These are phyloP conservation scores for Cyprinella venusta DNA, from an alignment of 2,797 vertebrate species.

Conservation along the genomic window DNA sequence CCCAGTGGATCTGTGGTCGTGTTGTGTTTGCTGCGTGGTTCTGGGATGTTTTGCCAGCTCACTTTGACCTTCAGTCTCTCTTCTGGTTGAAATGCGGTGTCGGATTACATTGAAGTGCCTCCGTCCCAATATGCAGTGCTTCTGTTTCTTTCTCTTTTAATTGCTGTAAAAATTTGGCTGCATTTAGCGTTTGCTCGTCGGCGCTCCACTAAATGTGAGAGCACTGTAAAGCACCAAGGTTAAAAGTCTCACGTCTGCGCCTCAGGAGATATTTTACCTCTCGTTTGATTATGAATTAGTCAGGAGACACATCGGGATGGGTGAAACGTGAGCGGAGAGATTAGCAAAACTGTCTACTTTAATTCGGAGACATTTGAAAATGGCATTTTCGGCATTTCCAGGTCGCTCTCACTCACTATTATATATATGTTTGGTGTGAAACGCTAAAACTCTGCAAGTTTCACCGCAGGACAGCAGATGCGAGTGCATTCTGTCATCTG, in stretches of 20 bases:
- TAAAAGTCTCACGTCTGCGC: not conserved
- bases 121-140: not conserved
- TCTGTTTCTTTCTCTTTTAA: not conserved
- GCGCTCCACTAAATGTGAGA: not conserved
- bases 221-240: not conserved
- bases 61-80: constrained; percentile 35
- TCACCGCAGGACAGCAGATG: too few species aligned
- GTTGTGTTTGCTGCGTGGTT: constrained; percentile 20
- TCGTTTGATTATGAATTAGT: constrained; percentile 40
- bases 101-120: constrained; percentile 11
- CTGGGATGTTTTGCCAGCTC: constrained; percentile 42
- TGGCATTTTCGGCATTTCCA: too few species aligned
- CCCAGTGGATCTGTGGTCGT: constrained; percentile 4
- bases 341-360: constrained; percentile 43
- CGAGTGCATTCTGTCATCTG: too few species aligned
- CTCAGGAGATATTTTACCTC: constrained; percentile 29
- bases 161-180: not conserved
- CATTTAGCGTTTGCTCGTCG: constrained; percentile 6
- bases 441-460: too few species aligned
- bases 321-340: constrained; percentile 58
- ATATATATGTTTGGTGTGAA: too few species aligned
- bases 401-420: too few species aligned
- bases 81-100: constrained; percentile 3
- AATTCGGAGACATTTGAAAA: too few species aligned
- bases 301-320: constrained; percentile 37